Evolutionary conservation across 2,888 invertebrate species (phyloP), one percentile per base, ranked within the genome.

Genomic region (Caenorhabditis imperialis): DNA sequence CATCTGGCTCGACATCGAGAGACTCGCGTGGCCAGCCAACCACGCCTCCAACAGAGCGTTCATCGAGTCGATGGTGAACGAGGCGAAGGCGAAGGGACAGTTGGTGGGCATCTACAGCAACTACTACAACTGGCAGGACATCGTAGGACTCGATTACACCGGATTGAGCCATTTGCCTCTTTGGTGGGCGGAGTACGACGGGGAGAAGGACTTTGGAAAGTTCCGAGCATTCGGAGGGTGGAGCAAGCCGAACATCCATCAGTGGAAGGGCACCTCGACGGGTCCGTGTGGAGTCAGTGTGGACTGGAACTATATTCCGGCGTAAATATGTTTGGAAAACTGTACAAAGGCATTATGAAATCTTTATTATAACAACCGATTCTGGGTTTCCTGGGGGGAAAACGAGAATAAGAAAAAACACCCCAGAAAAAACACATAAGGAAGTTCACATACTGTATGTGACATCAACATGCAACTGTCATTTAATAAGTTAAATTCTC

Each of bases 151-250:
- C 35, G 71, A 75, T 60, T 82, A 78, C 73, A 74, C 60, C 23
- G 72, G 70, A 20, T 61, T 57, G 38, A 54, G 60, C 22, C 47
- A 65, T 38, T 54, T 72, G 25, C 75, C 73, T 20, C 78, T 82
- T 47, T 82, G 82, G 82, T 81, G 77, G 81, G 81, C 80, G 5
- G 73, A 69, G 45, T 82, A 82, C 71, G 74, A 79, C 54, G 78
- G 81, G 44, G 54, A 70, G 16, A 62, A 76, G 62, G 76, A 62
- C 30, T 51, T 57, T 38, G 37, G 25, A 22, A 50, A 57, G 38
- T 57, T 22, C 51, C 16, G 18, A 18, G 44, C 18, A n/a, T 78
- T 81, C 57, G 81, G 78, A 27, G 80, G 80, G 37, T 81, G 80
- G 80, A 60, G 54, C 23, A 61, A 69, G 30, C 75, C 77, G 22